Evolutionary conservation across 2,113 vertebrate genomes (phyloP), one percentile per base, ranked within the genome.

Genomic region (Anoura caudifer): DNA sequence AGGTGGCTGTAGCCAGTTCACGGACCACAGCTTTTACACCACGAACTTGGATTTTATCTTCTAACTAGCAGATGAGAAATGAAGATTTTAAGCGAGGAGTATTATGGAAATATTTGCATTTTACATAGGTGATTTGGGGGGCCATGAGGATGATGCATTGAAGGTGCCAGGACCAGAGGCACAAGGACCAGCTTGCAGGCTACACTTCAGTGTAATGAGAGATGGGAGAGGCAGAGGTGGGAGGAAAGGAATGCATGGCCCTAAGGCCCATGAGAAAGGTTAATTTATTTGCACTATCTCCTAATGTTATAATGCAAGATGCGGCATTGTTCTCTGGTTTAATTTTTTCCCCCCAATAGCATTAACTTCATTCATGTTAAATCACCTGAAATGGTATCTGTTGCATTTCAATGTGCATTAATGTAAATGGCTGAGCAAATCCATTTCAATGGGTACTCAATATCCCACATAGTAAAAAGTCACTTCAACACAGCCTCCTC

Each of bases 371-470:
- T 97, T 98, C 97, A 98, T 97, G 98, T 98, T 98, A 98, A 97
- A 97, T 98, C 98, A 98, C 98, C 98, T 98, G 98, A 98, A 98
- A 98, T 97, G 98, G 61, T 95, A 98, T 97, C 97, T 97, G 96
- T 98, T 98, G 98, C 98, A 98, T 98, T 98, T 98, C 98, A 98
- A 99, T 98, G 98, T 97, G 98, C 97, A 98, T 98, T 98, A 98
- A 98, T 97, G 98, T 98, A 98, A 98, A 98, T 98, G 98, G 98
- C 98, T 98, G 98, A 98, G 98, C 98, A 98, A 98, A 97, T 98
- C 98, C 96, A 98, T 98, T 97, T 98, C 98, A 98, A 98, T 97
- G 98, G 97, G 97, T 97, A 98, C 97, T 95, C 88, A 98, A 98
- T 97, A 98, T 98, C 98, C 98, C 98, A 98, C 98, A 98, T 91